These are phyloP conservation scores for Artibeus lituratus DNA, from an alignment of 2,797 vertebrate species.

Conservation along the genomic window DNA sequence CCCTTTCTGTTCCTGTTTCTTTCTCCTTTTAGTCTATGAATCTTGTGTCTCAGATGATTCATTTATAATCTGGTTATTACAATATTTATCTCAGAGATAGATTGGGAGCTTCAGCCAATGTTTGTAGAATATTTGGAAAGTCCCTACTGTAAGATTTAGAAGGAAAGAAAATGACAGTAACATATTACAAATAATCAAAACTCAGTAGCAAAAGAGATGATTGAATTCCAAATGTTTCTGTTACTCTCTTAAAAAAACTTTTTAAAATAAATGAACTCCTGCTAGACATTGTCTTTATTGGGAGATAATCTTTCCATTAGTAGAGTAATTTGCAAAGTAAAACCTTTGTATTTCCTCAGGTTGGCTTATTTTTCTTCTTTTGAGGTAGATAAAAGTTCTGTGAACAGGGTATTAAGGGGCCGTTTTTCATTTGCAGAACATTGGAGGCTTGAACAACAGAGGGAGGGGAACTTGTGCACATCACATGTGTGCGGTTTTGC, in stretches of 20 bases:
- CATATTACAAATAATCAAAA: constrained; percentile 41
- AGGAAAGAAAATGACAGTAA: neutral
- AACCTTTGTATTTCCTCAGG: constrained; percentile 6
- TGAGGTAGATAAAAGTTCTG: constrained; percentile 41
- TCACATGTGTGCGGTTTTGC: neutral
- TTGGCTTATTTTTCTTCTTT: constrained; percentile 35
- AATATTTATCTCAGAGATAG: constrained; percentile 31
- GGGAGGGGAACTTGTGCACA: neutral
- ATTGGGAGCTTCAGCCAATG: neutral
- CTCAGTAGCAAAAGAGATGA: neutral
- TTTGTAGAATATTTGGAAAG: neutral
- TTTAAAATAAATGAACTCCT: constrained; percentile 31
- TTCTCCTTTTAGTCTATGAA: neutral
- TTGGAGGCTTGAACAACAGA: neutral
- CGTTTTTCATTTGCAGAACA: neutral
- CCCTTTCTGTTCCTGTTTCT: neutral
- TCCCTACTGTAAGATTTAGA: constrained; percentile 3
- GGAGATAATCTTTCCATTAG: constrained; percentile 49
- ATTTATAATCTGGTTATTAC: constrained; percentile 34
- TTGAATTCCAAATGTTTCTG: constrained; percentile 43
- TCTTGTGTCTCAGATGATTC: neutral
- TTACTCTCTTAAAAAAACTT: neutral
- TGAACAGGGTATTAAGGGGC: neutral
- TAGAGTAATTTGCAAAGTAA: constrained; percentile 25
- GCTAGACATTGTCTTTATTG: constrained; percentile 12